Base-by-base conservation (phyloP, 2,888 invertebrate species). In the Limnephilus lunatus region DNA sequence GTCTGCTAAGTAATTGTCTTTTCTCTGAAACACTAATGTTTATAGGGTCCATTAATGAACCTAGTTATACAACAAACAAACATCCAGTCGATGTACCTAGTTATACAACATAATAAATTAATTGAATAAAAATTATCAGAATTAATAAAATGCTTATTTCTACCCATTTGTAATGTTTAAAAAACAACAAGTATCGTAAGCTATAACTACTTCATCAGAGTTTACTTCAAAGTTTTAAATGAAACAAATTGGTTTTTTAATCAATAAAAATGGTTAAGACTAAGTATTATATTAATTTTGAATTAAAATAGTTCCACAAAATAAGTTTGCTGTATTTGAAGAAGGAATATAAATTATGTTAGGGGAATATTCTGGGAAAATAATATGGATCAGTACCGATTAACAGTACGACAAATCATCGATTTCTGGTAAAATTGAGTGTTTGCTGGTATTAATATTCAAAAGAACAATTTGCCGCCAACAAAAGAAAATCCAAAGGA, bases 401-500 rank as follows among this genome's bases (percentile, higher is more conserved):
- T 14, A 82, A 82, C 30, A 15, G 82, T 3, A 82, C 31, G 32
- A 82, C 31, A 32, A 32, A 82, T 82, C 82, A 82, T 32, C 7
- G 19, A 9, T 3, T n/a, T 68, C 68, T 31, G 32, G 31, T 31
- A 82, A 82, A 32, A 82, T 82, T 82, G 31, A 32, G 32, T 32
- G 68, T 68, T 68, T 68, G 82, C 82, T 82, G 31, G 11, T 32
- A 82, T 82, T 82, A 82, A 82, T 31, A 82, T 31, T 82, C 31
- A 32, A 82, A 68, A 32, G 82, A 82, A 82, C 31, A 82, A 82
- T 32, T 32, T 15, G 19, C 14, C 14, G 19, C 82, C 82, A 3
- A 30, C 12, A 31, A 82, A 82, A 32, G 82, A 32, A 82, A 82
- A 82, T 82, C 15, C 19, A 82, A 32, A 3, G 15, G 82, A 32